Conservation (phyloP, 2,888 invertebrate genomes). For the Malacosoma neustria region DNA sequence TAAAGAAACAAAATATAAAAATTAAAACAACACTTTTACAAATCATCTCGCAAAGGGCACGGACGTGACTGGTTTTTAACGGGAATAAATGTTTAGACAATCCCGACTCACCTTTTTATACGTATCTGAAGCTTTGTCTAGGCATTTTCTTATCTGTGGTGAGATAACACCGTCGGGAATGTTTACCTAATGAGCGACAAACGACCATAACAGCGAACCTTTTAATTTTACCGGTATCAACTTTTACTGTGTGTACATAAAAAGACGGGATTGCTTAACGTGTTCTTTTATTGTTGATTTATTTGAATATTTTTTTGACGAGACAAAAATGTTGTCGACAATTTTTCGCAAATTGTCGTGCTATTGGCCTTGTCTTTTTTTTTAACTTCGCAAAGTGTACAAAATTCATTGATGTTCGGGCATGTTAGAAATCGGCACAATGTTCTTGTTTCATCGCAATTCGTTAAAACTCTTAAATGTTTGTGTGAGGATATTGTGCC, state of each 20-base stretch:
- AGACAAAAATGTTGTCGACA: slow-evolving; percentile 23
- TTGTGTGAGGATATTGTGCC: slow-evolving; percentile 2
- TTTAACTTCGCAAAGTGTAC: slow-evolving; percentile 39
- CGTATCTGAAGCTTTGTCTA: slow-evolving; percentile 16
- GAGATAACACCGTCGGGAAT: slow-evolving; percentile 62
- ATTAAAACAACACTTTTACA: slow-evolving; percentile 28
- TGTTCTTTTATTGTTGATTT: slow-evolving; percentile 6
- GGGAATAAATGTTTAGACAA: slow-evolving; percentile 49
- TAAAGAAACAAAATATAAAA: slow-evolving; percentile 32
- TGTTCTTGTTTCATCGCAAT: slow-evolving; percentile 25
- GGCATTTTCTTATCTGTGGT: slow-evolving; percentile 46
- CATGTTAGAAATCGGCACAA: slow-evolving; percentile 46
- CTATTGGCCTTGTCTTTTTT: slow-evolving; percentile 13
- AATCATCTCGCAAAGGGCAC: slow-evolving; percentile 32
- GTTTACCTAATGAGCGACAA: slow-evolving; percentile 62
- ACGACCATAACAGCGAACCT: slow-evolving; percentile 34
- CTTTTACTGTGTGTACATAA: slow-evolving; percentile 13
- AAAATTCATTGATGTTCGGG: slow-evolving; percentile 26
- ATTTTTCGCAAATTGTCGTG: slow-evolving; percentile 26
- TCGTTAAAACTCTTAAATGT: slow-evolving; percentile 33
- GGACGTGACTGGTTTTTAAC: slow-evolving; percentile 21
- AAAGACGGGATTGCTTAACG: slow-evolving; percentile 15
- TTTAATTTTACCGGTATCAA: slow-evolving; percentile 32
- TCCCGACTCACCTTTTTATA: slow-evolving; percentile 49
- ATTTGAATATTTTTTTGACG: slow-evolving; percentile 8